A percentile compares a stretch with the other conserved stretches of the same genome.
Evolutionary conservation across 2,797 vertebrate species (phyloP).

Genomic region (Cuniculus paca): DNA sequence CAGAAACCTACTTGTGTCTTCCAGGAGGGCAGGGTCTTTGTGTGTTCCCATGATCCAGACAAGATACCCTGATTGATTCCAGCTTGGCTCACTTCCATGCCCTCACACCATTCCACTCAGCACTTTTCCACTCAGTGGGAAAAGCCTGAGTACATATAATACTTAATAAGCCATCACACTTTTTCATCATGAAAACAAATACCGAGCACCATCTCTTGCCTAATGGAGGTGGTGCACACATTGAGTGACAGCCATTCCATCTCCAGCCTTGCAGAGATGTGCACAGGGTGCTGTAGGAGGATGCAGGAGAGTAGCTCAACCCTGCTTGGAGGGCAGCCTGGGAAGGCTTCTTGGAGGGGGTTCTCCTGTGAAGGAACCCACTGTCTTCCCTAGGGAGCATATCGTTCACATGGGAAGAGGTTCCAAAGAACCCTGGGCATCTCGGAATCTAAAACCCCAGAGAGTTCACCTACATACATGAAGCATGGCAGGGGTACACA

Average conservation of each 20-base stretch:
- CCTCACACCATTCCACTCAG: not conserved
- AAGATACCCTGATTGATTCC: too few species aligned
- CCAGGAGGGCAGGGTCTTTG: not conserved
- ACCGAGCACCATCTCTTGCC: not conserved
- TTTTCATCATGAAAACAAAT: not conserved
- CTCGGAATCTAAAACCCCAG: not conserved
- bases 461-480: not conserved
- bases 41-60: not conserved
- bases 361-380: not conserved
- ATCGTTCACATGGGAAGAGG: fast-evolving
- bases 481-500: not conserved
- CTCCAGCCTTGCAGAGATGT: fast-evolving
- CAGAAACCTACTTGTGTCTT: not conserved
- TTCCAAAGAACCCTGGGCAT: not conserved
- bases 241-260: not conserved
- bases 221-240: fast-evolving
- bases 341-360: constrained; percentile 7
- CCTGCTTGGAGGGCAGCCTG: not conserved
- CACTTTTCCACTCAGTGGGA: not conserved
- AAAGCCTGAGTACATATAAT: too few species aligned
- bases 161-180: not conserved
- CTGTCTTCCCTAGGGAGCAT: not conserved
- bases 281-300: fast-evolving
- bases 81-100: fast-evolving
- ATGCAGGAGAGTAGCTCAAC: not conserved